Conservation (phyloP, 2,797 vertebrate species). For the Phoeniculus purpureus region DNA sequence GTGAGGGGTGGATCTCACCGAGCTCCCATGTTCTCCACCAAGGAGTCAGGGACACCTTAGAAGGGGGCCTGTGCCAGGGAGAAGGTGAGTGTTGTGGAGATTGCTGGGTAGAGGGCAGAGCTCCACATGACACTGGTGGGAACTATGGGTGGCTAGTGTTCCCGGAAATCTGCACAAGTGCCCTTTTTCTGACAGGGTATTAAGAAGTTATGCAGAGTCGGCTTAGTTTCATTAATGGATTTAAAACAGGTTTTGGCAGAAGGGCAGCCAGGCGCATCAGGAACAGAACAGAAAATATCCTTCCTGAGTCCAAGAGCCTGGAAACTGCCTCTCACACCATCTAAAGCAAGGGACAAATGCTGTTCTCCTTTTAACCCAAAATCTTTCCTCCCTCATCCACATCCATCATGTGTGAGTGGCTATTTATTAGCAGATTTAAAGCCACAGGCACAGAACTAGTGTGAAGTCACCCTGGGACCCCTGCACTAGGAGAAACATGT, state of each 20-base stretch:
- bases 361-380: slow-evolving; percentile 21
- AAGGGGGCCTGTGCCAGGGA: background rate
- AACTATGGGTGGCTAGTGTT: background rate
- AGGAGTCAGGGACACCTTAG: background rate
- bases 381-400: background rate
- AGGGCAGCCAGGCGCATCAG: slow-evolving; percentile 10
- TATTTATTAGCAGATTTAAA: slow-evolving; percentile 40
- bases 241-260: slow-evolving; percentile 39
- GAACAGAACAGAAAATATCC: slow-evolving; percentile 50
- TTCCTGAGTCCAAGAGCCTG: background rate
- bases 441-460: background rate
- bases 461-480: background rate
- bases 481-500: background rate
- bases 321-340: slow-evolving; percentile 20
- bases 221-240: slow-evolving; percentile 34
- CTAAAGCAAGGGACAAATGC: slow-evolving; percentile 33
- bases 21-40: background rate
- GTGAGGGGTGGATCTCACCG: background rate
- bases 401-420: background rate
- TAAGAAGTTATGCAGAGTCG: background rate
- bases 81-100: background rate
- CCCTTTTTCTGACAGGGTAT: background rate
- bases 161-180: background rate
- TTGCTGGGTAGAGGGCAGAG: background rate
- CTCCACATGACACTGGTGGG: background rate